phyloP scores from a whole-genome alignment of 2,888 invertebrate species.

The Galeruca laticollis region DNA sequence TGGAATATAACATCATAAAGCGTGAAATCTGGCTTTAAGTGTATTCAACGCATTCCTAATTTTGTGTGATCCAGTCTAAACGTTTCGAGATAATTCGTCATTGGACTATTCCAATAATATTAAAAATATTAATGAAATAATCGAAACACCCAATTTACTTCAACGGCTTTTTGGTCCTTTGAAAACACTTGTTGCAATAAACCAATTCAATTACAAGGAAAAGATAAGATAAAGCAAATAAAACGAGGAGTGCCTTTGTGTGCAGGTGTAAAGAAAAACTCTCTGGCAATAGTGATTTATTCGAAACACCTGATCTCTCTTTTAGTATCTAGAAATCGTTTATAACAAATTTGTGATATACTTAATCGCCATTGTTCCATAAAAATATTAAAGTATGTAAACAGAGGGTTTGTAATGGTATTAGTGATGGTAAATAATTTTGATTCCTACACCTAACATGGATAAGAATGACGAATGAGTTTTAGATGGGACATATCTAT shows the following conservation, averaged over 20 bases:
- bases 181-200: conserved; percentile 45
- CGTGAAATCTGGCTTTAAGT: no score
- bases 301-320: conserved; percentile 18
- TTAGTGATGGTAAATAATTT: conserved; percentile 10
- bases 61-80: no score
- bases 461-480: conserved; percentile 3
- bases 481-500: conserved; percentile 1
- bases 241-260: conserved; percentile 44
- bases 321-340: conserved; percentile 26
- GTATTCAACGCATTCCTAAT: no score
- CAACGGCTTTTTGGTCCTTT: conserved; percentile 31
- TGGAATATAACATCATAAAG: no score
- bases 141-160: not conserved
- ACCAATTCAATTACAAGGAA: conserved; percentile 24
- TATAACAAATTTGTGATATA: conserved; percentile 10
- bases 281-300: not conserved
- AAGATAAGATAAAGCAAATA: conserved; percentile 39
- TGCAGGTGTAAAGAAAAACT: conserved; percentile 44
- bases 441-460: not conserved
- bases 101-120: no score
- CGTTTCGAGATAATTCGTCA: no score
- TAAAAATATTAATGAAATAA: not conserved
- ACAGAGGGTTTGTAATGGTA: conserved; percentile 11
- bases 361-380: conserved; percentile 15
- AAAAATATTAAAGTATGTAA: conserved; percentile 8